Conservation (phyloP, 2,888 invertebrate genomes). For the Macrophya annulata region DNA sequence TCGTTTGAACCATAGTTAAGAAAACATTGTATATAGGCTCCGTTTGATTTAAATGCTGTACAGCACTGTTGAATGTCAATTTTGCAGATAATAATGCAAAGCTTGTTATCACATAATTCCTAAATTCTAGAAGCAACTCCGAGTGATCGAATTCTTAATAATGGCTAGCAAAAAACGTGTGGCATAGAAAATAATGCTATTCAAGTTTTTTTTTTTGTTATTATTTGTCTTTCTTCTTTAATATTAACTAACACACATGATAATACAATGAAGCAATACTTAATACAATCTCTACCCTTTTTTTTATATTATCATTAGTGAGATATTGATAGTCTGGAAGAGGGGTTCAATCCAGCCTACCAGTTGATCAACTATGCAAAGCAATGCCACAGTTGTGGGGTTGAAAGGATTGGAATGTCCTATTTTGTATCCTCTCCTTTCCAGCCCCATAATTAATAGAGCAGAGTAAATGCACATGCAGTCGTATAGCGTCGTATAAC, state of each 20-base stretch:
- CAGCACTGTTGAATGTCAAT: constrained; percentile 10
- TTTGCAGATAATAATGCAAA: neutral
- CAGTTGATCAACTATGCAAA: neutral
- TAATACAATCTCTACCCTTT: neutral
- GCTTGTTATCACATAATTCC: neutral
- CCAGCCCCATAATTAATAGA: neutral
- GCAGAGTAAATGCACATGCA: neutral
- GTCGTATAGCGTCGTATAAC: neutral
- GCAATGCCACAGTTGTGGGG: neutral
- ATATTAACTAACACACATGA: neutral
- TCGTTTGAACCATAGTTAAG: constrained; percentile 11
- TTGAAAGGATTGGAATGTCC: neutral
- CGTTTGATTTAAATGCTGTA: constrained; percentile 4
- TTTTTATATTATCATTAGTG: neutral
- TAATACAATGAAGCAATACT: constrained; percentile 18
- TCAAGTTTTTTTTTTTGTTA: neutral
- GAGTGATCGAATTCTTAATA: neutral
- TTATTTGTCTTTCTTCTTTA: neutral
- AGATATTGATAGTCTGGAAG: neutral
- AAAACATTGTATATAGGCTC: neutral
- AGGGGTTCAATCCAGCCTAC: neutral
- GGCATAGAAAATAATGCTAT: neutral
- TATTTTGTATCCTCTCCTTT: neutral
- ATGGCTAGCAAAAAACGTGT: neutral
- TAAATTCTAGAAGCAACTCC: neutral